Percentiles rank a stretch among this genome's conserved stretches.
phyloP scores from a whole-genome alignment of 2,797 vertebrate genomes.

The Liasis olivaceus region DNA sequence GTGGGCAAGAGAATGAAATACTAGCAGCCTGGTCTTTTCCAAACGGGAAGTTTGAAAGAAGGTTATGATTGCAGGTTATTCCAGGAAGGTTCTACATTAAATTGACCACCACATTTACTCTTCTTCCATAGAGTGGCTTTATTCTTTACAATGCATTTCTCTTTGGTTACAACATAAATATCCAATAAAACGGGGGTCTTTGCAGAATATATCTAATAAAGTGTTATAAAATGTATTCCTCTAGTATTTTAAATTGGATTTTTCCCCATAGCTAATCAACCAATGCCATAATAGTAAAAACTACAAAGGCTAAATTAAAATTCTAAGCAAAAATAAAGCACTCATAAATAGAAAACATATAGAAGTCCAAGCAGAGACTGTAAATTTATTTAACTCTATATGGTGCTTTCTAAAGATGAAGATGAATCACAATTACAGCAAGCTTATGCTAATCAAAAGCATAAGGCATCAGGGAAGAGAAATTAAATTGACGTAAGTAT shows the following conservation, averaged over 20 bases:
- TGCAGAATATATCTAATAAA: background rate
- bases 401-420: background rate
- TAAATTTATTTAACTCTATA: background rate
- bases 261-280: background rate
- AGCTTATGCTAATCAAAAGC: background rate
- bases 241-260: background rate
- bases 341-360: background rate
- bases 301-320: background rate
- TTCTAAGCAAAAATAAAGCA: background rate
- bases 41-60: conserved; percentile 15
- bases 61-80: conserved; percentile 15
- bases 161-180: background rate
- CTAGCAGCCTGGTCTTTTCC: background rate
- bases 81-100: conserved; percentile 17
- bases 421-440: background rate
- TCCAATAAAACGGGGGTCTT: background rate
- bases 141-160: background rate
- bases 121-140: background rate
- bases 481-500: background rate
- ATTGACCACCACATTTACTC: conserved; percentile 3
- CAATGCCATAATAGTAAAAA: background rate
- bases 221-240: background rate
- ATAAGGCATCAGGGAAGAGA: too few relatives aligned
- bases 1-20: conserved; percentile 19
- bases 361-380: background rate